These are phyloP conservation scores for Tipula helvola DNA, from an alignment of 2,888 invertebrate genomes.

Conservation along the genomic window DNA sequence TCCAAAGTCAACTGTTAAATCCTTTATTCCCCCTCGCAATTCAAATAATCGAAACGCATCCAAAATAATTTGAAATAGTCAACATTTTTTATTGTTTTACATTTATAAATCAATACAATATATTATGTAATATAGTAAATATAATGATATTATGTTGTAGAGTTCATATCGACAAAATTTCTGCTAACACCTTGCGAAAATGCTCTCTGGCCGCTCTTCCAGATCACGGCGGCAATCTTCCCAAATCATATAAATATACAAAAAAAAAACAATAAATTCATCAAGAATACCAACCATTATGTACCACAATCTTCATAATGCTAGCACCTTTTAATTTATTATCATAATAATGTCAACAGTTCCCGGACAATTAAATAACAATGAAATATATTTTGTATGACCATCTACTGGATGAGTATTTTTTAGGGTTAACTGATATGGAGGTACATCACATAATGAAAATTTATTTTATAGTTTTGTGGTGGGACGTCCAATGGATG, in stretches of 20 bases:
- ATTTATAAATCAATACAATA: neutral
- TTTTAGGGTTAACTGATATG: neutral
- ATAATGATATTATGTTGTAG: neutral
- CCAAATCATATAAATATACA: neutral
- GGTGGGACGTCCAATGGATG: neutral
- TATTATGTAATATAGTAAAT: neutral
- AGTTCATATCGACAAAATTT: neutral
- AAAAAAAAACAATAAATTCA: neutral
- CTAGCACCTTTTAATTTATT: neutral
- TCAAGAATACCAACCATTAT: neutral
- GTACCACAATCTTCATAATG: neutral
- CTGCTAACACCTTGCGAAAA: neutral
- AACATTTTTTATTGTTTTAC: neutral
- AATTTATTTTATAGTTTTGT: neutral
- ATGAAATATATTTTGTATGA: neutral
- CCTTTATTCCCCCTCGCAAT: no score
- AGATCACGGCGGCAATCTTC: neutral
- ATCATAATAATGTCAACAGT: neutral
- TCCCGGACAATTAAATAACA: neutral
- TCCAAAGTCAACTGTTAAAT: no score
- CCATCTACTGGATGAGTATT: neutral
- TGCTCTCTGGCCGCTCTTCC: neutral
- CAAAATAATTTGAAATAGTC: neutral
- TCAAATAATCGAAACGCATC: neutral
- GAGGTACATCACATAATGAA: neutral